Evolutionary conservation across 1,140 invertebrate species (phyloP), one percentile per base, ranked within the genome.

Genomic region (Lepeophtheirus salmonis): DNA sequence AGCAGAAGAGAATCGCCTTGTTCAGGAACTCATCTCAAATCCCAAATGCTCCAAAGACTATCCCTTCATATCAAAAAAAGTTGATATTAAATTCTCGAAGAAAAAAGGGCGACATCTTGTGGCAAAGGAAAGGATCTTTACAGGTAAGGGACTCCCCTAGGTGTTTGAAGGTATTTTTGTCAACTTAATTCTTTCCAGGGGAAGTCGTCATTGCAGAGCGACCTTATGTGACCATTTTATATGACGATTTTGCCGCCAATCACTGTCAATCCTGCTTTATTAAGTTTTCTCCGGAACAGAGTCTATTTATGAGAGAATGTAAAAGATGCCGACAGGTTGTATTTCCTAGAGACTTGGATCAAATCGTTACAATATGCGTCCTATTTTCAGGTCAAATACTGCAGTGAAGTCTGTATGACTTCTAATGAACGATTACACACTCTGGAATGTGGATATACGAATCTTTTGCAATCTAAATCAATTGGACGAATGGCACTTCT

Each of bases 211-310:
- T 77, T 17, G 67, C 73, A 2, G 75, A 76, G 55, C 24, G 64
- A 48, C 73, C 75, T 1, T 76, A 70, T 65, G 65, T 73, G 17
- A 71, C 67, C 55, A 70, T 69, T 14, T 71, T 77, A 0, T 68
- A 76, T 26, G 62, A 67, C 26, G 66, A 72, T 12, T 69, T 69
- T 18, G 65, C 73, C 12, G 21, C 59, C 6, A 69, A 63, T 2
- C 76, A 78, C 66, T 80, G 79, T 64, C 69, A 75, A 20, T 68
- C 76, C 63, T 80, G 78, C 66, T 70, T 65, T 69, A 68, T 52
- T 50, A 71, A 62, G 63, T 67, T 67, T 51, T 65, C 59, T 50
- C 66, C 61, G 26, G 68, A 64, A 24, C 65, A 78, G 30, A 76
- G 77, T 0, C 80, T 78, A 65, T 18, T 61, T 16, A 64, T 68